Percentiles rank a stretch among this genome's conserved stretches.
These are phyloP conservation scores for Acanthosepion pharaonis DNA, from an alignment of 2,888 invertebrate genomes.

Conservation along the genomic window DNA sequence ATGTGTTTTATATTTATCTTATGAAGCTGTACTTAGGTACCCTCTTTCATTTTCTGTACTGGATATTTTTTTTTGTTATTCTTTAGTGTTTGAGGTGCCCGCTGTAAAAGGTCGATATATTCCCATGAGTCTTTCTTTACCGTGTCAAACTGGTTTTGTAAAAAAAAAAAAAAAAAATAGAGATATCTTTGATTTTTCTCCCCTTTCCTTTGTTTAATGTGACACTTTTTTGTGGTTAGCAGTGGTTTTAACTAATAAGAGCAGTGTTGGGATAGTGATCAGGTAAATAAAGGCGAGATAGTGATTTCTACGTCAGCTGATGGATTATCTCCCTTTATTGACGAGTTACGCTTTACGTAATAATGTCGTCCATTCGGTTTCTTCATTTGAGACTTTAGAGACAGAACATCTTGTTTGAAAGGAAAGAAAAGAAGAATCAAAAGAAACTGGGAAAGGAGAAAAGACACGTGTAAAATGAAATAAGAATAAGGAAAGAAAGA, in stretches of 20 bases:
- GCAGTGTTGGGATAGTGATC: background rate
- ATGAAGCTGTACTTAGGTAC: constrained; percentile 7
- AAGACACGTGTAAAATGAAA: too few relatives aligned
- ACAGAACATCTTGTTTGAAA: background rate
- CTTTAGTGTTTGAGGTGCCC: background rate
- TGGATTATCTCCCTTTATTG: background rate
- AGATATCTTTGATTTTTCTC: background rate
- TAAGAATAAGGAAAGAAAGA: too few relatives aligned
- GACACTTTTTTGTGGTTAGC: constrained; percentile 9
- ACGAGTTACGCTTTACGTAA: background rate
- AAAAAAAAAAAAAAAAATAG: background rate
- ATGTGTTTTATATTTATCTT: background rate
- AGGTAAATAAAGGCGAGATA: background rate
- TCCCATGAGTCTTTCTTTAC: background rate
- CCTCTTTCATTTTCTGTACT: background rate
- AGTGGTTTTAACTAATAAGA: constrained; percentile 33
- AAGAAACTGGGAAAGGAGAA: background rate
- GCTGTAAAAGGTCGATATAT: constrained; percentile 9
- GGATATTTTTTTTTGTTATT: background rate
- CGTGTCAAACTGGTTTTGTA: background rate
- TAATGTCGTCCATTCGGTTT: background rate
- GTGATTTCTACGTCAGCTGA: background rate
- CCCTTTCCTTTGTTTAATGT: background rate
- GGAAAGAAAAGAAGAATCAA: background rate
- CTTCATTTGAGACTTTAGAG: background rate